Evolutionary conservation across 1,140 invertebrate genomes (phyloP).

Genomic region (Atopsyche davidsoni): DNA sequence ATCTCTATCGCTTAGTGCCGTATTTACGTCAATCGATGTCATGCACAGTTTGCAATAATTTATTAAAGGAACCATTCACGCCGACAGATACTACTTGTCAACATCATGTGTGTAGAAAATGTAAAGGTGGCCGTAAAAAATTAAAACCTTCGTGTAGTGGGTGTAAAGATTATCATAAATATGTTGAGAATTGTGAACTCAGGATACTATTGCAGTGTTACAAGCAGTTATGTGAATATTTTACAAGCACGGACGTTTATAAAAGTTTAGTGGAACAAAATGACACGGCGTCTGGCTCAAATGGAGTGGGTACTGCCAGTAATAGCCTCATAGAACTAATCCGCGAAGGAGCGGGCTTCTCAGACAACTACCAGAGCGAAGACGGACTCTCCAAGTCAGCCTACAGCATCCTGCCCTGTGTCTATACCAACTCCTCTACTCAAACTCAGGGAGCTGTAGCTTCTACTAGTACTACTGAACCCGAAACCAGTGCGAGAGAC

Average conservation of each 20-base stretch:
- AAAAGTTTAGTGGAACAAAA: constrained; percentile 53
- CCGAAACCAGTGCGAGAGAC: constrained; percentile 28
- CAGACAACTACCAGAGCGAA: constrained; percentile 68
- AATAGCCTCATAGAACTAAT: constrained; percentile 66
- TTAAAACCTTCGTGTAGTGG: constrained; percentile 76
- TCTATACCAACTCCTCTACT: constrained; percentile 63
- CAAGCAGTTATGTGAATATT: constrained; percentile 79
- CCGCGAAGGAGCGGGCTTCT: constrained; percentile 70
- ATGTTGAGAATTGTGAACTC: constrained; percentile 76
- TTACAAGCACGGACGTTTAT: constrained; percentile 66
- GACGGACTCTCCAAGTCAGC: constrained; percentile 62
- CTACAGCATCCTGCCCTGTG: constrained; percentile 66
- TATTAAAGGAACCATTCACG: constrained; percentile 75
- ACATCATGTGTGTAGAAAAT: constrained; percentile 78
- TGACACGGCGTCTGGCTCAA: constrained; percentile 40
- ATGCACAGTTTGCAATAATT: constrained; percentile 80
- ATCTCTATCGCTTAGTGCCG: constrained; percentile 75
- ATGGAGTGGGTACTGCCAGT: constrained; percentile 45
- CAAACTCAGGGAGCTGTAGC: constrained; percentile 51
- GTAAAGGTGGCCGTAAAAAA: constrained; percentile 77
- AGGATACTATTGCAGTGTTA: constrained; percentile 79
- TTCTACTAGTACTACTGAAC: constrained; percentile 23
- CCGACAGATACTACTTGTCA: constrained; percentile 77
- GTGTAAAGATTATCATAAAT: constrained; percentile 79
- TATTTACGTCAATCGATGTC: constrained; percentile 80